Conservation (phyloP, 2,113 vertebrate species). For the Hippocampus barbouri region DNA sequence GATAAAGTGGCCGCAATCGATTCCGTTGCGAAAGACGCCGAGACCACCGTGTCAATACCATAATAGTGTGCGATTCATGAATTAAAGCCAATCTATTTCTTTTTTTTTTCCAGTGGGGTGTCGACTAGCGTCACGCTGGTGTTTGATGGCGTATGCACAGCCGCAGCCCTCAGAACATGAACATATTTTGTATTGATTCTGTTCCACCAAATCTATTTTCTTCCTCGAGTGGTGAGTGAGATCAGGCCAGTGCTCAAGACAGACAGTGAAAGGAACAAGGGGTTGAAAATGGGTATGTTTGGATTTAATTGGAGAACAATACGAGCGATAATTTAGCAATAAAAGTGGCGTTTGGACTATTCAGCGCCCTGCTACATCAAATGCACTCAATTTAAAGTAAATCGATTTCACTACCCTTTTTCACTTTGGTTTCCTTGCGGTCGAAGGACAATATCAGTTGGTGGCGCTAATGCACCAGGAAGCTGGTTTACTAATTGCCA, state of each 20-base stretch:
- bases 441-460: too few species aligned
- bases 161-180: not conserved
- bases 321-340: not conserved
- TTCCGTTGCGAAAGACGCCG: not conserved
- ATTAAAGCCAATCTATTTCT: not conserved
- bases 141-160: conserved; percentile 1
- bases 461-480: too few species aligned
- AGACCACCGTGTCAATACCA: not conserved
- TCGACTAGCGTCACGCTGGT: not conserved
- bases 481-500: too few species aligned
- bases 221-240: not conserved
- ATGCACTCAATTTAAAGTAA: not conserved
- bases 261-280: not conserved
- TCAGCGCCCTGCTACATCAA: not conserved
- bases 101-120: not conserved
- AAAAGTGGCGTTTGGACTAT: not conserved
- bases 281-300: not conserved
- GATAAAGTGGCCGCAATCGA: not conserved
- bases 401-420: too few species aligned
- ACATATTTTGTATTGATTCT: conserved; percentile 4
- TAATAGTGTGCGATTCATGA: conserved; percentile 6
- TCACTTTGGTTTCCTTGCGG: too few species aligned
- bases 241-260: not conserved
- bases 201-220: conserved; percentile 2
- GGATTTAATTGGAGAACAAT: not conserved